Percentiles rank a stretch among this genome's conserved stretches.
Conservation (phyloP, 1,140 invertebrate species). For the Cydia pomonella region DNA sequence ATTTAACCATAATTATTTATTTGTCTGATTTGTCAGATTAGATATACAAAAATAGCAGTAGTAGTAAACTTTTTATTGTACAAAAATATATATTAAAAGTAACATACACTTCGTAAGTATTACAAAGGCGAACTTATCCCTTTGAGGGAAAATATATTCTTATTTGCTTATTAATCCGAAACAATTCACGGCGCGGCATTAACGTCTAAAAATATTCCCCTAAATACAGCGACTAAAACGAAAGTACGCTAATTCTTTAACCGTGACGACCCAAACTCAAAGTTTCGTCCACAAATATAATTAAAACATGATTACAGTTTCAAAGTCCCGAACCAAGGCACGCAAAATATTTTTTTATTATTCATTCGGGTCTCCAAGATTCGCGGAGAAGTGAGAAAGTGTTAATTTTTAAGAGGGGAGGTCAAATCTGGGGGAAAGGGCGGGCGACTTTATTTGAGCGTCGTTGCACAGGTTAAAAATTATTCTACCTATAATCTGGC, state of each 20-base stretch:
- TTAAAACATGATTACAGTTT: conserved; percentile 67
- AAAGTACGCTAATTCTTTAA: conserved; percentile 20
- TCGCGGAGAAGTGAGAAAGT: conserved; percentile 54
- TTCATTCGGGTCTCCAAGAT: conserved; percentile 59
- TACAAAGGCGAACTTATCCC: too few relatives aligned
- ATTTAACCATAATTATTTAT: too few relatives aligned
- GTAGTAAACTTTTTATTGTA: too few relatives aligned
- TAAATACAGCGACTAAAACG: conserved; percentile 23
- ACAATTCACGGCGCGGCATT: not conserved
- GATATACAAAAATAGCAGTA: too few relatives aligned
- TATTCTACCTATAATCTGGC: not conserved
- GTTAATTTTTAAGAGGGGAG: conserved; percentile 70
- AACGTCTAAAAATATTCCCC: conserved; percentile 21
- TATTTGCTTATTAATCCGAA: not conserved
- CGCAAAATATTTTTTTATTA: conserved; percentile 62
- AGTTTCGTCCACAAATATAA: conserved; percentile 57
- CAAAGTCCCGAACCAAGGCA: conserved; percentile 50
- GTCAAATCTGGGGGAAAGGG: conserved; percentile 36
- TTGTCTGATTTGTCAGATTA: too few relatives aligned
- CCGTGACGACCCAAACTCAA: conserved; percentile 30
- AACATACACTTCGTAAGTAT: too few relatives aligned
- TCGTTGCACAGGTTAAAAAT: not conserved
- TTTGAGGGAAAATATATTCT: too few relatives aligned
- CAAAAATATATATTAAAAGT: too few relatives aligned
- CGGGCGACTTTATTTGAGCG: not conserved